Percentiles rank a stretch among this genome's conserved stretches.
These are phyloP conservation scores for Drosophila prolongata DNA, from an alignment of 2,888 invertebrate species.

Conservation along the genomic window DNA sequence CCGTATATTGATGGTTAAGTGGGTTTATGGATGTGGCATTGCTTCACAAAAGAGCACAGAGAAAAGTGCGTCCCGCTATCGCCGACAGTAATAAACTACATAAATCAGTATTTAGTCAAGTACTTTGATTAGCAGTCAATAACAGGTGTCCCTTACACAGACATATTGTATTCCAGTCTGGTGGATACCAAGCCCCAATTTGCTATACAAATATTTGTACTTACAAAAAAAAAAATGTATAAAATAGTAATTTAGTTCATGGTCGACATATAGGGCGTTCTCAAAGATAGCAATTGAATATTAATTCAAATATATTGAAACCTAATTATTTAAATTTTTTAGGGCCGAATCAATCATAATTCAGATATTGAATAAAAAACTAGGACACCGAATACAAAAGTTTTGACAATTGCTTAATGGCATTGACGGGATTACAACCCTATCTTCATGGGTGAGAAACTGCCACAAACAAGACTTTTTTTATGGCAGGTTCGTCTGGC, in stretches of 20 bases:
- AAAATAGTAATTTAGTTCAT: too few relatives aligned
- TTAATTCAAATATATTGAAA: too few relatives aligned
- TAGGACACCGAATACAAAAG: constrained; percentile 10
- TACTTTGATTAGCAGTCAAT: constrained; percentile 34
- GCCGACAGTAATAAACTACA: constrained; percentile 18
- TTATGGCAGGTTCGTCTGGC: not conserved
- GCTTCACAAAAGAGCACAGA: constrained; percentile 8
- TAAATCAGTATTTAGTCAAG: constrained; percentile 47
- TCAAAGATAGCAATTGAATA: too few relatives aligned
- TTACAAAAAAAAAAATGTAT: not conserved
- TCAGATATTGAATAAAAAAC: not conserved
- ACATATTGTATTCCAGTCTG: not conserved
- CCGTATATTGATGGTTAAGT: constrained; percentile 18
- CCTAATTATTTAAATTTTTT: too few relatives aligned
- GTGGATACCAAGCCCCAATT: not conserved
- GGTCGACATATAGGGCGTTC: too few relatives aligned
- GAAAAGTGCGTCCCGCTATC: constrained; percentile 20
- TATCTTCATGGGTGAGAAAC: constrained; percentile 6
- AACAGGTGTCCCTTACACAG: constrained; percentile 18
- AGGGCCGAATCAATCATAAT: too few relatives aligned
- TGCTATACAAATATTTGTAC: not conserved
- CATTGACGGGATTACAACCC: not conserved
- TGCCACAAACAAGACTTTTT: not conserved
- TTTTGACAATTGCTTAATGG: not conserved
- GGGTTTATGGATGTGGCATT: constrained; percentile 12